Percentiles rank a stretch among this genome's conserved stretches.
Conservation (phyloP, 2,888 invertebrate genomes). For the Halictus quadricinctus region DNA sequence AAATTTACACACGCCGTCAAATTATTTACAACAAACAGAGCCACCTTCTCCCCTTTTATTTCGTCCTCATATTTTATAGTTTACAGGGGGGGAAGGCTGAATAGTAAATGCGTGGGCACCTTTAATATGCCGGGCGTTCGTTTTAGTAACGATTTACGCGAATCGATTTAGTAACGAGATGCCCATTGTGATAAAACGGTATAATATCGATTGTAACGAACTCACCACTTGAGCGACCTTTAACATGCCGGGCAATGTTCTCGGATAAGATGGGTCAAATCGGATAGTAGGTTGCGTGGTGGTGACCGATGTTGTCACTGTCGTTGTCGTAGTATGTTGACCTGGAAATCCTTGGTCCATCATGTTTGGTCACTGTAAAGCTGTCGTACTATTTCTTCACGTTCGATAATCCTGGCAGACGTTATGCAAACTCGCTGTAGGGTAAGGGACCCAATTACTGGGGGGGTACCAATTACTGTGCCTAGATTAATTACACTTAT, state of each 20-base stretch:
- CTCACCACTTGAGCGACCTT: conserved; percentile 91
- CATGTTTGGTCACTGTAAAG: conserved; percentile 54
- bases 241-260: conserved; percentile 89
- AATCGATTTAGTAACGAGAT: background rate
- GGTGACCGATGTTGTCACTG: conserved; percentile 85
- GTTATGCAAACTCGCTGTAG: background rate
- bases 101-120: background rate
- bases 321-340: conserved; percentile 87
- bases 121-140: background rate
- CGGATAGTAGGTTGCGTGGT: conserved; percentile 89
- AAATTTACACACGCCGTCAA: background rate
- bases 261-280: conserved; percentile 89
- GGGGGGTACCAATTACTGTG: no score
- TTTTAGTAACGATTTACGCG: background rate
- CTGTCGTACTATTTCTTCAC: background rate
- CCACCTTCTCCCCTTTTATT: background rate
- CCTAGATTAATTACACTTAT: no score
- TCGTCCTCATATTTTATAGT: background rate
- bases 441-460: no score
- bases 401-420: background rate
- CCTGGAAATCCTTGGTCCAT: conserved; percentile 88
- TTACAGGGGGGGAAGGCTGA: background rate
- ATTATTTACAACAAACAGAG: background rate
- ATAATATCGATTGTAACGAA: conserved; percentile 7
- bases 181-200: background rate